phyloP scores from a whole-genome alignment of 2,797 vertebrate genomes.

The Glossophaga mutica region DNA sequence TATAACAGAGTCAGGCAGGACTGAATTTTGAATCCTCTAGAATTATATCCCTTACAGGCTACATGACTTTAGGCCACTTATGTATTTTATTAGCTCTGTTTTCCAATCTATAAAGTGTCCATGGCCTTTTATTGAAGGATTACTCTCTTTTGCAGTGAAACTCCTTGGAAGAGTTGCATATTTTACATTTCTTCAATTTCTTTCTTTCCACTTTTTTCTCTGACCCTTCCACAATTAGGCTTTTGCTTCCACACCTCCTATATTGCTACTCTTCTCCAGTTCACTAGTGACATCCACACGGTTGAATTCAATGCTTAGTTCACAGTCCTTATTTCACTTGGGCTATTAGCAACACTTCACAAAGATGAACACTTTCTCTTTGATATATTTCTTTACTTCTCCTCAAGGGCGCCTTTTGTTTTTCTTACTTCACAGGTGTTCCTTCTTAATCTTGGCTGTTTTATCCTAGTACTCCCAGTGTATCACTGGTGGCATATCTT shows the following conservation, averaged over 20 bases:
- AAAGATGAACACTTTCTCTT: background rate
- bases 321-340: background rate
- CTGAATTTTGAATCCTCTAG: background rate
- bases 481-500: background rate
- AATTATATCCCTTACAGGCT: background rate
- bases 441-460: background rate
- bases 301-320: background rate
- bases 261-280: background rate
- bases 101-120: background rate
- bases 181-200: background rate
- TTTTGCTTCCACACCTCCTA: background rate
- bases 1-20: background rate
- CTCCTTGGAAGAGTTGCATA: background rate
- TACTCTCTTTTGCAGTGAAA: background rate
- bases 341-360: background rate
- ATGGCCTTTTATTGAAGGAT: background rate
- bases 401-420: background rate
- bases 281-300: background rate
- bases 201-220: background rate
- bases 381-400: background rate
- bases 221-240: background rate
- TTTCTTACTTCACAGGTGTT: rapidly evolving
- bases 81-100: background rate
- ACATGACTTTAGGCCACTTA: background rate
- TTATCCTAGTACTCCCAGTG: background rate